Conservation (phyloP, 2,113 vertebrate genomes). For the Odontophorus gujanensis region DNA sequence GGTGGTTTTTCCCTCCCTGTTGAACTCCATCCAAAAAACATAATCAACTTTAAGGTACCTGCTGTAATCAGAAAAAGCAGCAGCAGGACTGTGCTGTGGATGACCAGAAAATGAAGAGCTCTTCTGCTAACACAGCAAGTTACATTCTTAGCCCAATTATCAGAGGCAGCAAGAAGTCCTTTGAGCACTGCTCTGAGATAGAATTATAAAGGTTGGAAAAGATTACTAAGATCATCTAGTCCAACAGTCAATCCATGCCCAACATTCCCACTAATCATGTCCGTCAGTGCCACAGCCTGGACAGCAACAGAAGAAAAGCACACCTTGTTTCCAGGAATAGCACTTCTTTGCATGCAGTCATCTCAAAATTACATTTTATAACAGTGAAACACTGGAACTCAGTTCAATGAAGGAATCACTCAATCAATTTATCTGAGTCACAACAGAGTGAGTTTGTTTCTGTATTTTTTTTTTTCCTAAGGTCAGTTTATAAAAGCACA, state of each 20-base stretch:
- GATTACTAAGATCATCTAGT: no score
- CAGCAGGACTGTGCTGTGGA: not conserved
- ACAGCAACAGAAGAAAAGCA: not conserved
- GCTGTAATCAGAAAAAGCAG: not conserved
- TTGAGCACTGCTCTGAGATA: no score
- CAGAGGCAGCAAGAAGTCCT: not conserved
- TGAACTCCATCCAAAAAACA: not conserved
- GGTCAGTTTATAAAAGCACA: not conserved
- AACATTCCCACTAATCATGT: no score
- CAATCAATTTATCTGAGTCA: not conserved
- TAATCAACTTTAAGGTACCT: not conserved
- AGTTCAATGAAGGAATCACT: not conserved
- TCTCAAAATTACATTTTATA: not conserved
- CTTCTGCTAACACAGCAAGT: not conserved
- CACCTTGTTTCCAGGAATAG: not conserved
- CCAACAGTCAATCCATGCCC: no score
- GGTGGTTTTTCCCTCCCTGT: accelerated
- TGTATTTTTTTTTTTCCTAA: not conserved
- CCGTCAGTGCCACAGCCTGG: no score
- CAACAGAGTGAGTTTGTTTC: not conserved
- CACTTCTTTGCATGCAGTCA: not conserved
- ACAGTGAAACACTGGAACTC: not conserved
- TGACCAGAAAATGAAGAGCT: not conserved
- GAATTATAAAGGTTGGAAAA: no score
- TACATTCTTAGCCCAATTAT: not conserved